Evolutionary conservation across 2,888 invertebrate genomes (phyloP).

Genomic region (Trisateles emortualis): DNA sequence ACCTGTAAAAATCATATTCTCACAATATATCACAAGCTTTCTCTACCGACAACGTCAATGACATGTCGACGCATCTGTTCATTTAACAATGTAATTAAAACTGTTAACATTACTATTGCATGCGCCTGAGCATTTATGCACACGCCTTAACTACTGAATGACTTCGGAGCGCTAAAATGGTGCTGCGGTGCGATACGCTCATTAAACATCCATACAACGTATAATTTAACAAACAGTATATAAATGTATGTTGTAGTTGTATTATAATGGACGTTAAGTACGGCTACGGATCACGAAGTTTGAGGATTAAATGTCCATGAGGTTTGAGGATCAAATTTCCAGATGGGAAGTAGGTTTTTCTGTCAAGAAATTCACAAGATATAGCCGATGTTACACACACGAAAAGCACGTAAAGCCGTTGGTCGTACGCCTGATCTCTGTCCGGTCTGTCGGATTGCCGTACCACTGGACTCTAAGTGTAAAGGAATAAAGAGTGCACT

Average conservation of each 20-base stretch:
- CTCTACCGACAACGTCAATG: constrained; percentile 35
- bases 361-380: no score
- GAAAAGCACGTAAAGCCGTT: no score
- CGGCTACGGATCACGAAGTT: no score
- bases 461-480: no score
- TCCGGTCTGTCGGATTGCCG: no score
- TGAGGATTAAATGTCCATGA: no score
- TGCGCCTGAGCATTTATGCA: constrained; percentile 35
- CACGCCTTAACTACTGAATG: constrained; percentile 40
- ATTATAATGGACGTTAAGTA: constrained; percentile 37
- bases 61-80: constrained; percentile 46
- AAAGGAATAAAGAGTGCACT: no score
- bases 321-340: no score
- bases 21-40: constrained; percentile 26
- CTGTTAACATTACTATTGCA: constrained; percentile 56
- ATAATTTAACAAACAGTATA: constrained; percentile 47
- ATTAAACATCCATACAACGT: constrained; percentile 43
- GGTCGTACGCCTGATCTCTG: no score
- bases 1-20: no score
- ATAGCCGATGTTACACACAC: no score
- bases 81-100: constrained; percentile 66
- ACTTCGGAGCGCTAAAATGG: constrained; percentile 47
- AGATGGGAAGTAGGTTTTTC: no score
- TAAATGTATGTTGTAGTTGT: constrained; percentile 35
- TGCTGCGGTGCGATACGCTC: constrained; percentile 34